A percentile compares a stretch with the other conserved stretches of the same genome.
Conservation (phyloP, 1,140 invertebrate species). For the Drepana arcuata region DNA sequence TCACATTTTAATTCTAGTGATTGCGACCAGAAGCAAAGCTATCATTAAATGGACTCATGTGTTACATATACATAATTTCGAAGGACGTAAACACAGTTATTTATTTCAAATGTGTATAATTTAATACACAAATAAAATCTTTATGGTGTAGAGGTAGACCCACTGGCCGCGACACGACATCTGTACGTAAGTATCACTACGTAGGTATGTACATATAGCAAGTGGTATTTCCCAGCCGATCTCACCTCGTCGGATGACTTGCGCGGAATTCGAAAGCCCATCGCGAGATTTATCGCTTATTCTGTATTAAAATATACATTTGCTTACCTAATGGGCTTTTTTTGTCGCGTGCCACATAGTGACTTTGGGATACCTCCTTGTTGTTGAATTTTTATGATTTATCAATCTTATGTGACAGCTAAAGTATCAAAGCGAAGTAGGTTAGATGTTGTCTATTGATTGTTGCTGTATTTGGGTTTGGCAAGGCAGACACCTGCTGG, state of each 20-base stretch:
- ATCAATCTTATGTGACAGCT: conserved; percentile 27
- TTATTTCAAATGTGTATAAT: background rate
- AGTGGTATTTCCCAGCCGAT: conserved; percentile 66
- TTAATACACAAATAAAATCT: conserved; percentile 10
- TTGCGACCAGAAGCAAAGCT: background rate
- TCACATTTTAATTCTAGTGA: conserved; percentile 11
- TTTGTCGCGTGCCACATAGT: conserved; percentile 59
- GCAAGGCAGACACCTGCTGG: no score
- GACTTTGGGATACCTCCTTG: conserved; percentile 29
- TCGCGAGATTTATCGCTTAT: conserved; percentile 68
- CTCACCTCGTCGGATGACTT: conserved; percentile 66
- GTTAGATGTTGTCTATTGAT: no score
- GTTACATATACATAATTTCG: no score
- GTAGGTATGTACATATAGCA: conserved; percentile 32
- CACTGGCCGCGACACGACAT: conserved; percentile 35
- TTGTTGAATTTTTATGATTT: conserved; percentile 46
- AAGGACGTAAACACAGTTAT: background rate
- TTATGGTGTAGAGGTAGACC: conserved; percentile 24
- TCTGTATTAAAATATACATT: conserved; percentile 68
- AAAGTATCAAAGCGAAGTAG: conserved; percentile 4
- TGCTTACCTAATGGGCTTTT: conserved; percentile 60
- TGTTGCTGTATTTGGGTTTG: no score
- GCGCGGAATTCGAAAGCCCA: conserved; percentile 70
- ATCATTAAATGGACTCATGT: no score
- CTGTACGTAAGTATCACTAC: conserved; percentile 43